phyloP scores from a whole-genome alignment of 2,797 vertebrate species.

The Falco naumanni region DNA sequence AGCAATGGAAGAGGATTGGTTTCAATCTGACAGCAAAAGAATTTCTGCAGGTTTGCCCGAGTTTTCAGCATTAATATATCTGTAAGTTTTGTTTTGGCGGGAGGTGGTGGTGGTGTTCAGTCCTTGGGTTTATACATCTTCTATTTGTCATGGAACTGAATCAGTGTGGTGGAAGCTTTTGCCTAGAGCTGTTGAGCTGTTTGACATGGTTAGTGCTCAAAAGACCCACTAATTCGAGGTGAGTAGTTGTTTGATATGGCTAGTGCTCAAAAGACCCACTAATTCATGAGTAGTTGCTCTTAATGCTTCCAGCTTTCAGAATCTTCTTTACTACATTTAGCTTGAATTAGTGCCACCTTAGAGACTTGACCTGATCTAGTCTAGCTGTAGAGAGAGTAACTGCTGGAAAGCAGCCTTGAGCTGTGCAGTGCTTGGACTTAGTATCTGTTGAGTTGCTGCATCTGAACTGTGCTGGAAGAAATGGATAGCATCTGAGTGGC shows the following conservation, averaged over 20 bases:
- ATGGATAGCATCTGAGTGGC: not conserved
- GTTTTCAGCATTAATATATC: not conserved
- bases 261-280: not conserved
- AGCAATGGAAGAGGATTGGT: not conserved
- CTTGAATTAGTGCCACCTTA: conserved; percentile 14
- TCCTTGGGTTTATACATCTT: not conserved
- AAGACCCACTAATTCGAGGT: not conserved
- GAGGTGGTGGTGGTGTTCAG: not conserved
- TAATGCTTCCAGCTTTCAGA: conserved; percentile 32
- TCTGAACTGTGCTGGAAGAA: not conserved
- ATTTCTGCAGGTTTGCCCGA: not conserved
- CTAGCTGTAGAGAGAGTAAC: not conserved
- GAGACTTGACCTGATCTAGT: not conserved
- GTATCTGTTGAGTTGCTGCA: not conserved
- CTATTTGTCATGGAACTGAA: not conserved
- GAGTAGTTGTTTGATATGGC: not conserved
- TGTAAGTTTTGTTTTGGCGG: not conserved
- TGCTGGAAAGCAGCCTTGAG: not conserved
- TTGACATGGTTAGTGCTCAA: not conserved
- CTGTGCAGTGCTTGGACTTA: accelerated
- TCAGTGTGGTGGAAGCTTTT: not conserved
- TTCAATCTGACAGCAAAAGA: not conserved
- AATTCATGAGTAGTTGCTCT: not conserved
- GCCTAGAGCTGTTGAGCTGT: not conserved
- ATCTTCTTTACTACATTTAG: conserved; percentile 31